Evolutionary conservation across 2,113 vertebrate genomes (phyloP).

Genomic region (Geococcyx californianus): DNA sequence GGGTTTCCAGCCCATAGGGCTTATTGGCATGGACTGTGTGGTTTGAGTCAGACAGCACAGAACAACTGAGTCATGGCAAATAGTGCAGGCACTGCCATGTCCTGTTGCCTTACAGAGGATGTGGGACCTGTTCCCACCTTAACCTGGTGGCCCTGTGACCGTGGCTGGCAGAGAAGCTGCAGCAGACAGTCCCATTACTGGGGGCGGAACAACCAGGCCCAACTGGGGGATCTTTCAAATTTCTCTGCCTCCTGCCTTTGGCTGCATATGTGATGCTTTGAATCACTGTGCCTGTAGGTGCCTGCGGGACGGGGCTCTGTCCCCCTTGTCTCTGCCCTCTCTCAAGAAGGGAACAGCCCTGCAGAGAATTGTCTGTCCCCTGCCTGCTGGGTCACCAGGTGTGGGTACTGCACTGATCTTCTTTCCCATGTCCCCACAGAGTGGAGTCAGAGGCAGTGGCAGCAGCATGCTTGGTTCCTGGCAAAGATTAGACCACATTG

Average conservation of each 20-base stretch:
- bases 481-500: fast-evolving
- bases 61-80: neutral
- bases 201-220: neutral
- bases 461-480: neutral
- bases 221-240: neutral
- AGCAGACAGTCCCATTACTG: neutral
- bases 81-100: fast-evolving
- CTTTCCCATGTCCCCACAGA: neutral
- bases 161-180: neutral
- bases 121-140: neutral
- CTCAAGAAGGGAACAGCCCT: neutral
- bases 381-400: neutral
- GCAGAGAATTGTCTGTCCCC: neutral
- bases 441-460: neutral
- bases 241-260: neutral
- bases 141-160: neutral
- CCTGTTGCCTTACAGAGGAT: neutral
- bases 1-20: neutral
- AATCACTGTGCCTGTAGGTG: neutral
- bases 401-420: neutral
- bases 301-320: neutral
- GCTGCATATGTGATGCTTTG: neutral
- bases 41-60: neutral
- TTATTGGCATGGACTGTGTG: neutral
- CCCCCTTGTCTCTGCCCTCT: neutral